Conservation (phyloP, 2,113 vertebrate genomes). For the Ramphastos sulfuratus region DNA sequence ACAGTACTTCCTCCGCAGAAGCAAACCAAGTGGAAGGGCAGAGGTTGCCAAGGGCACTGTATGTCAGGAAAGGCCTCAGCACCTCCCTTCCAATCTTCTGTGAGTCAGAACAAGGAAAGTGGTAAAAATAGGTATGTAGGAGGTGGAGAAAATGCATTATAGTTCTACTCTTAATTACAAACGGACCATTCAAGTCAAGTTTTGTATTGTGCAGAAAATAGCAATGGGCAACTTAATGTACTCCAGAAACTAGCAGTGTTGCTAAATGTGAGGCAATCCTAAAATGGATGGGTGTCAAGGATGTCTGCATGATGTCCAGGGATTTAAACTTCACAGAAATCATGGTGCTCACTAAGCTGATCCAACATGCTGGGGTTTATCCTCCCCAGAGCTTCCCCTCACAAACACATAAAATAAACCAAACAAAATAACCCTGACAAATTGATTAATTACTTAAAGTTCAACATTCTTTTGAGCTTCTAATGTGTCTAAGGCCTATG, state of each 20-base stretch:
- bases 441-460: background rate
- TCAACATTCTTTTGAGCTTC: background rate
- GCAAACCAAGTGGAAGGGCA: background rate
- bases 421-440: background rate
- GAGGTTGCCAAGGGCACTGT: background rate
- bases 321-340: background rate
- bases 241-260: background rate
- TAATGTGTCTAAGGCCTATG: background rate
- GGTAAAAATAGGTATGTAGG: slow-evolving; percentile 33
- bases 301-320: background rate
- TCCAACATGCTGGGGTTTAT: background rate
- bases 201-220: background rate
- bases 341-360: background rate
- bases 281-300: background rate
- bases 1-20: background rate
- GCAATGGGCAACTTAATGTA: background rate
- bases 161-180: slow-evolving; percentile 15
- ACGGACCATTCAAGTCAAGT: background rate
- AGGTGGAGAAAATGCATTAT: slow-evolving; percentile 9
- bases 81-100: slow-evolving; percentile 9
- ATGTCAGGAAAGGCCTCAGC: background rate
- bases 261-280: background rate
- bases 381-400: background rate
- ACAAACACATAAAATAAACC: background rate
- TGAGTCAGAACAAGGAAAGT: slow-evolving; percentile 44